Evolutionary conservation across 2,797 vertebrate genomes (phyloP), one percentile per base, ranked within the genome.

Genomic region (Chaunax sp.): DNA sequence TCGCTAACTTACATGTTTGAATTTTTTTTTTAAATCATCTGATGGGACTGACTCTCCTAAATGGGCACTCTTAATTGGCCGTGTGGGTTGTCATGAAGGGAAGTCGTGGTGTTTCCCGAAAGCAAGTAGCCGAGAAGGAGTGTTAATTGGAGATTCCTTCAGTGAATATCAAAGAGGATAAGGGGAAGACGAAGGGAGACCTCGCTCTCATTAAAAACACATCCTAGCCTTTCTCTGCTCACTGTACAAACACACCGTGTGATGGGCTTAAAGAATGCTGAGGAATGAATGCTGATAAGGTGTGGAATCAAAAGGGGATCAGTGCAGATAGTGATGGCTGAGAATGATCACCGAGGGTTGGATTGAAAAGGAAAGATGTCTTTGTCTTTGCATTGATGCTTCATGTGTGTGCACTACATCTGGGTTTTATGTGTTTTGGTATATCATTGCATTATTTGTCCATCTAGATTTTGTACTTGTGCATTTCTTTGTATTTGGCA

Each of bases 81-180:
- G 2, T n/a, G 35, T 62, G 43, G 44, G 33, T 22, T 25, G 45
- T 61, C 22, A 19, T 18, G 9, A 0, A 4, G 11, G 35, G 51
- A 41, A 23, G 7, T 7, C 38, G 11, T 5, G 57, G 60, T 41
- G 52, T 75, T 78, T 89, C 68, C 64, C 12, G 1, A 65, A 74
- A 60, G 58, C 61, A 70, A 52, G 74, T 70, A 62, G 44, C 44
- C 7, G 10, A 62, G 43, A 30, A 64, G 49, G 57, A 33, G 38
- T 37, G 28, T 19, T 87, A 87, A 90, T 81, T 84, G 85, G 66
- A 64, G 52, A 57, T 73, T 78, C 52, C 69, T 70, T 73, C 11
- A 25, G 23, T 57, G 45, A 53, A 57, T 78, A 78, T 82, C 66
- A 81, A 76, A 85, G 40, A 73, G 11, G 18, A 33, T 19, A 6